phyloP scores from a whole-genome alignment of 2,113 vertebrate species.

The Planiliza haematocheilus region DNA sequence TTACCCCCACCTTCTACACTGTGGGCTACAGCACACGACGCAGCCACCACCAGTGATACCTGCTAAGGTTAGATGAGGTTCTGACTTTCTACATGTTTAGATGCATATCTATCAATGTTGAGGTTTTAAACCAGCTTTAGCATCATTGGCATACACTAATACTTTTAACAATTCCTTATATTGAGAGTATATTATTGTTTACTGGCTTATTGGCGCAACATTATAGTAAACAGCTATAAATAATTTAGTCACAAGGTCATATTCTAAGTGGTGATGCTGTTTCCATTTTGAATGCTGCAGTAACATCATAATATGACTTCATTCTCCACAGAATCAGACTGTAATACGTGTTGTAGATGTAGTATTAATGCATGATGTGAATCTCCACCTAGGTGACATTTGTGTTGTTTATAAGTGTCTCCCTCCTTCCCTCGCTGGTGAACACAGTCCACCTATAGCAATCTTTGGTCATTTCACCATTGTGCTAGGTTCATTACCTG shows the following conservation, averaged over 20 bases:
- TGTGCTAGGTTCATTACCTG: slow-evolving; percentile 57
- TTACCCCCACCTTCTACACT: slow-evolving; percentile 17
- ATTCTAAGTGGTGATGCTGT: background rate
- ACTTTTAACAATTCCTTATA: no score
- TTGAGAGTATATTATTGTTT: no score
- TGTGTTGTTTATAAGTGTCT: no score
- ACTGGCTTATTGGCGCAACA: background rate
- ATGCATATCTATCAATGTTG: background rate
- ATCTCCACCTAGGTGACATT: no score
- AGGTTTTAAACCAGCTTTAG: background rate
- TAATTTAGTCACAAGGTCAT: background rate
- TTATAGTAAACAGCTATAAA: background rate
- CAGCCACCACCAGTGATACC: background rate
- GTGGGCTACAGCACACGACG: background rate
- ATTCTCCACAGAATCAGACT: no score
- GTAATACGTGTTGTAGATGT: no score
- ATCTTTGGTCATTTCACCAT: slow-evolving; percentile 43
- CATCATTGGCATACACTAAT: no score
- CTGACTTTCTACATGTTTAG: background rate
- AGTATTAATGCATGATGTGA: no score
- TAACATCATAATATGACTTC: background rate
- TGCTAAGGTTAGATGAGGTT: background rate
- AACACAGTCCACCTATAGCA: slow-evolving; percentile 30
- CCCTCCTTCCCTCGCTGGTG: no score
- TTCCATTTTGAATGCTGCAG: background rate